Evolutionary conservation across 2,797 vertebrate species (phyloP).

Genomic region (Rousettus madagascariensis): DNA sequence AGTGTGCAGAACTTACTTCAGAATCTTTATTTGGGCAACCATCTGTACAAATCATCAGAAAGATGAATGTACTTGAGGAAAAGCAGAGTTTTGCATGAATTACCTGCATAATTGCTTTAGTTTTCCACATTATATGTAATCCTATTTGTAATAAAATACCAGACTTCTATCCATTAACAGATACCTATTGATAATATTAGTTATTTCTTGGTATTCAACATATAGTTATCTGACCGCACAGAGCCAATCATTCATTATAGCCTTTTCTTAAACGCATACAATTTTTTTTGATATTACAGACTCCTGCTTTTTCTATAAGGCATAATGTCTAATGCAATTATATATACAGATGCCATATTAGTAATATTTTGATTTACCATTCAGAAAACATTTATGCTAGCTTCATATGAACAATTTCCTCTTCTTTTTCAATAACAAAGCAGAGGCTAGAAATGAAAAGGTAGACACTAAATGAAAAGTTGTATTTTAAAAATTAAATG

Average conservation of each 20-base stretch:
- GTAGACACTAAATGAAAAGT: slow-evolving; percentile 77
- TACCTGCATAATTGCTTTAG: background rate
- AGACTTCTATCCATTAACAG: background rate
- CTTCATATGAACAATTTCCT: slow-evolving; percentile 20
- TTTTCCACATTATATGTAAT: background rate
- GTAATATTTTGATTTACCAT: slow-evolving; percentile 42
- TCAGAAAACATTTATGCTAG: slow-evolving; percentile 62
- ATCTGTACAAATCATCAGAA: background rate
- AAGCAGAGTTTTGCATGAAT: background rate
- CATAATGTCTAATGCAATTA: slow-evolving; percentile 16
- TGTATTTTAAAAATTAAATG: slow-evolving; percentile 79
- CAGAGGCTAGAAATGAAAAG: slow-evolving; percentile 76
- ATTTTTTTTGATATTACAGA: background rate
- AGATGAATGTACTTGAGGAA: background rate
- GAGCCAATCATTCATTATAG: background rate
- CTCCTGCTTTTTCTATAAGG: slow-evolving; percentile 22
- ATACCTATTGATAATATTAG: background rate
- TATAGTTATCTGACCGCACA: background rate
- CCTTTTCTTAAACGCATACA: background rate
- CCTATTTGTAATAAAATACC: slow-evolving; percentile 35
- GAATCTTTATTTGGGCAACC: background rate
- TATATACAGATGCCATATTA: background rate
- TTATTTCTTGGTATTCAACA: background rate
- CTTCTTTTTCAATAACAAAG: slow-evolving; percentile 67
- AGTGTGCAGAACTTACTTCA: background rate